Evolutionary conservation across 1,140 invertebrate species (phyloP).

Genomic region (Phenacoccus solenopsis): DNA sequence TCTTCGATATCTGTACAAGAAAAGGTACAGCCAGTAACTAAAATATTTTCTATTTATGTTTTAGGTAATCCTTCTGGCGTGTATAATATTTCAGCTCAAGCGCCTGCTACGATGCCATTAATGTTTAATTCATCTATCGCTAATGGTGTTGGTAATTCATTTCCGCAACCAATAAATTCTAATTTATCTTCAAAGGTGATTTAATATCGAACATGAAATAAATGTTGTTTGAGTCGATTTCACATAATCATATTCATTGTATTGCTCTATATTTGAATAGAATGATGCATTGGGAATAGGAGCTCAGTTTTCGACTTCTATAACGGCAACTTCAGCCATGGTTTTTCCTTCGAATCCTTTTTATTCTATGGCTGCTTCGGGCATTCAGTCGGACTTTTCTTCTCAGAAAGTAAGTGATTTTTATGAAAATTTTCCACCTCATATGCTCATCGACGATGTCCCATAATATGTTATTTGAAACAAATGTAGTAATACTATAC

Average conservation of each 20-base stretch:
- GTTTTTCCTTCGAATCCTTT: not conserved
- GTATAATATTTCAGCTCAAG: not conserved
- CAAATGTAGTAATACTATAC: too few species aligned
- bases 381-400: not conserved
- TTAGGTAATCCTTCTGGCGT: not conserved
- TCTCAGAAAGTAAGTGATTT: constrained; percentile 5
- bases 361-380: constrained; percentile 8
- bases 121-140: not conserved
- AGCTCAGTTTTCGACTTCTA: not conserved
- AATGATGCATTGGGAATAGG: not conserved
- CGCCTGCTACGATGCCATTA: not conserved
- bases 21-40: not conserved
- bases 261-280: not conserved
- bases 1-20: not conserved
- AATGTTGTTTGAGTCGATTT: not conserved
- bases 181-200: not conserved
- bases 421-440: too few species aligned
- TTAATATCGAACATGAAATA: not conserved
- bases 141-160: not conserved
- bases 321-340: not conserved
- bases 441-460: too few species aligned
- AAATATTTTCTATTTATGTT: not conserved
- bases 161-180: not conserved
- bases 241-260: not conserved
- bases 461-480: too few species aligned